Evolutionary conservation across 2,888 invertebrate genomes (phyloP).

Genomic region (Melieria omissa): DNA sequence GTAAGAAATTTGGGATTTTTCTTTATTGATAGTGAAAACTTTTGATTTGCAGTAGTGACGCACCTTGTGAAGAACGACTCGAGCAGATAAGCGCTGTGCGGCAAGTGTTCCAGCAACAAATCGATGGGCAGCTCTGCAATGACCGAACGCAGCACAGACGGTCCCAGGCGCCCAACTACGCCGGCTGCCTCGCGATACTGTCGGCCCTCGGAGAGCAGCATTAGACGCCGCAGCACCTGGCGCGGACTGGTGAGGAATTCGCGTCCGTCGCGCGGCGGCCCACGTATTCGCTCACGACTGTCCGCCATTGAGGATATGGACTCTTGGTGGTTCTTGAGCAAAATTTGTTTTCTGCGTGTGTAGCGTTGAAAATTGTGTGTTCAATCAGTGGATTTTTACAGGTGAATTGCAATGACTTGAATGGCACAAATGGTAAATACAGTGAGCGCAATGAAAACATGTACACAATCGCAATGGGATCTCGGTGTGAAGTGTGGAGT

Average conservation of each 20-base stretch:
- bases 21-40: conserved; percentile 6
- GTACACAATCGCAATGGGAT: too few species aligned
- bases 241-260: conserved; percentile 74
- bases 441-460: too few species aligned
- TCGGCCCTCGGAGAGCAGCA: conserved; percentile 86
- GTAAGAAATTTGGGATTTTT: too few species aligned
- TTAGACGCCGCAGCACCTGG: conserved; percentile 75
- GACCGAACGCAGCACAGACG: conserved; percentile 81
- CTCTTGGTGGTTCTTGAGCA: conserved; percentile 60
- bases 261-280: conserved; percentile 72
- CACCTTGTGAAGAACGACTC: conserved; percentile 83
- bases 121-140: conserved; percentile 86
- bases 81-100: conserved; percentile 86
- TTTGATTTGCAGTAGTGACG: conserved; percentile 49
- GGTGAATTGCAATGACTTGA: conserved; percentile 5
- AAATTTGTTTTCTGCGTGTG: conserved; percentile 54
- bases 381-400: neutral
- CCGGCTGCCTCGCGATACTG: conserved; percentile 92
- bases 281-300: conserved; percentile 78
- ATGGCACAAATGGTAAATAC: neutral
- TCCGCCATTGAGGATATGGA: conserved; percentile 71
- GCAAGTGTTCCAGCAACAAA: conserved; percentile 87
- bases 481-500: neutral
- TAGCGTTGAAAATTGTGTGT: conserved; percentile 1
- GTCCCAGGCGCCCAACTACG: conserved; percentile 82